phyloP scores from a whole-genome alignment of 2,797 vertebrate species.

The Schizopygopsis malacanthus region DNA sequence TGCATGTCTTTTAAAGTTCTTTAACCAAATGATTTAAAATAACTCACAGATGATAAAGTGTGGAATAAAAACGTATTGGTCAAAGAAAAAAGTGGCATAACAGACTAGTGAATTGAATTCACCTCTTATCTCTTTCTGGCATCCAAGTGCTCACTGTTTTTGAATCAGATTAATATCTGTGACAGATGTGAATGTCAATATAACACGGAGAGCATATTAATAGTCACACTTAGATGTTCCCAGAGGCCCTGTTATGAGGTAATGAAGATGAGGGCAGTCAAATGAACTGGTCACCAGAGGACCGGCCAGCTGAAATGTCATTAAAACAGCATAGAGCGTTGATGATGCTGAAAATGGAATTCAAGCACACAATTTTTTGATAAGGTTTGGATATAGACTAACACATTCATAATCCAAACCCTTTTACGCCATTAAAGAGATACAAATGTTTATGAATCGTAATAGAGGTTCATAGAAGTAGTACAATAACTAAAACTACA shows the following conservation, averaged over 20 bases:
- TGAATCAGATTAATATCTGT: background rate
- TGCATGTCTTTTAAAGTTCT: background rate
- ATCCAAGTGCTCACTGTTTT: background rate
- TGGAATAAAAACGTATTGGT: background rate
- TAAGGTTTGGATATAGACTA: background rate
- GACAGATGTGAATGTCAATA: background rate
- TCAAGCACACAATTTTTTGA: background rate
- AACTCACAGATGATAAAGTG: background rate
- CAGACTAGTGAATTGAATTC: background rate
- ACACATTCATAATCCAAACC: background rate
- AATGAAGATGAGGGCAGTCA: constrained; percentile 1
- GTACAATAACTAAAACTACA: background rate
- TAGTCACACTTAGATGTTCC: background rate
- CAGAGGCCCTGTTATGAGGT: background rate
- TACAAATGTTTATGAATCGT: background rate
- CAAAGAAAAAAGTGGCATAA: background rate
- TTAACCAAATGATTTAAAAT: background rate
- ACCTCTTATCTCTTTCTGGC: background rate
- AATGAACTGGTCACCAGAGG: constrained; percentile 2
- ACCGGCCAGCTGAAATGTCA: background rate
- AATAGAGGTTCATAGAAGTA: background rate
- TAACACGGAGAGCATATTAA: background rate
- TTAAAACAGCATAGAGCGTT: background rate
- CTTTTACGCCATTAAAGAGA: background rate
- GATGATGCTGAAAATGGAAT: background rate